Percentiles rank a stretch among this genome's conserved stretches.
Evolutionary conservation across 2,797 vertebrate species (phyloP).

Genomic region (Acrocephalus scirpaceus): DNA sequence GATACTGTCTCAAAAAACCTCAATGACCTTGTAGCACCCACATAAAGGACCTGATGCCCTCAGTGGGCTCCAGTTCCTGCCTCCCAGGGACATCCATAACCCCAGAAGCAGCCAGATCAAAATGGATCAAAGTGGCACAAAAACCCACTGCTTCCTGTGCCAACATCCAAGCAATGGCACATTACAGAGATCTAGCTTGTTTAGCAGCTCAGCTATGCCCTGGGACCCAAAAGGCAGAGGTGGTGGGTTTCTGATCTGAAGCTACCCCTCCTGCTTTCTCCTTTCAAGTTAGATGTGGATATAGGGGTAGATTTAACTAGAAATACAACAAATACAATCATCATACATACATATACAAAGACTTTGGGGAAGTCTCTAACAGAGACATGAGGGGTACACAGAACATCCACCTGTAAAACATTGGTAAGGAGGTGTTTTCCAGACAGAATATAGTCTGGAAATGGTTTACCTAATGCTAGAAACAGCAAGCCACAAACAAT

Average conservation of each 20-base stretch:
- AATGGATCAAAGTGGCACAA: not conserved
- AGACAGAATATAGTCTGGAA: not conserved
- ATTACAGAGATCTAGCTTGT: not conserved
- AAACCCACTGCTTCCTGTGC: not conserved
- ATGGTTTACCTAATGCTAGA: not conserved
- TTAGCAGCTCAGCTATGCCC: not conserved
- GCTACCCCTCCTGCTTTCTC: not conserved
- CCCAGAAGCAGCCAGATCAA: not conserved
- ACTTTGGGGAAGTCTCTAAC: not conserved
- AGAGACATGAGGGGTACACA: not conserved
- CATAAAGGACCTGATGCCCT: not conserved
- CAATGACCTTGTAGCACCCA: not conserved
- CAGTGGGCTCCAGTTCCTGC: not conserved
- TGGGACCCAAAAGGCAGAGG: not conserved
- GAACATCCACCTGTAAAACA: not conserved
- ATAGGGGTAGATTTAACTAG: not conserved
- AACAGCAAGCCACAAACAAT: not conserved
- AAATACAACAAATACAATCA: not conserved
- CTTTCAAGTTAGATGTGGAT: not conserved
- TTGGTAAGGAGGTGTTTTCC: not conserved
- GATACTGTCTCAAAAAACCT: not conserved
- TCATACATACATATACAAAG: not conserved
- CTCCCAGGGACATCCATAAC: not conserved
- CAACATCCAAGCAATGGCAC: not conserved
- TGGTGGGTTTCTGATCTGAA: not conserved